These are phyloP conservation scores for Bagarius yarrelli DNA, from an alignment of 2,113 vertebrate species.

Conservation along the genomic window DNA sequence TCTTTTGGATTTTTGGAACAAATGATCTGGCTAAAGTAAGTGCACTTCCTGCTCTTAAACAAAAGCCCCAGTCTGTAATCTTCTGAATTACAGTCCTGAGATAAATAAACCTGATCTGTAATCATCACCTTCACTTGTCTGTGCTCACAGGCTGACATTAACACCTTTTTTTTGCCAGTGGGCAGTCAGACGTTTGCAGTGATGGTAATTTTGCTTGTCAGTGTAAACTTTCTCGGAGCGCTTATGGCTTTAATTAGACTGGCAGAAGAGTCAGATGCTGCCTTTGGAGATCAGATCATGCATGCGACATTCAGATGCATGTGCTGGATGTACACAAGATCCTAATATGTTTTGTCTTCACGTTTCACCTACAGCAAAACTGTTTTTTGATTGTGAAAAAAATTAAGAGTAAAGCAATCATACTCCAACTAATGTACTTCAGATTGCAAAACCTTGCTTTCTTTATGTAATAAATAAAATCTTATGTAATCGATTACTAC, in stretches of 20 bases:
- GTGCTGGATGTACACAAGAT: background rate
- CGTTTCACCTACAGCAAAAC: background rate
- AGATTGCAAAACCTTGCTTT: background rate
- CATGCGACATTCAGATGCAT: background rate
- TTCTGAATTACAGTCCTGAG: conserved; percentile 14
- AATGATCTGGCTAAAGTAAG: background rate
- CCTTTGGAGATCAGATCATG: background rate
- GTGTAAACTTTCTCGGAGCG: conserved; percentile 30
- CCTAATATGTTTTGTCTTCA: background rate
- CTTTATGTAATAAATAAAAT: no score
- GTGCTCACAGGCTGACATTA: conserved; percentile 32
- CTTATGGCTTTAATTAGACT: conserved; percentile 48
- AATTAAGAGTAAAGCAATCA: background rate
- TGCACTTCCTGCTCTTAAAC: background rate
- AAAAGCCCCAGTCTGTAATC: background rate
- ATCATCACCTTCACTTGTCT: background rate
- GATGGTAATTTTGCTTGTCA: conserved; percentile 45
- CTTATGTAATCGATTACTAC: no score
- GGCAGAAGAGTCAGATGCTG: conserved; percentile 1
- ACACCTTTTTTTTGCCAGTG: background rate
- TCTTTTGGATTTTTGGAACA: conserved; percentile 12
- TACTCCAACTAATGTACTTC: background rate
- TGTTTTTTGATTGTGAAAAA: background rate
- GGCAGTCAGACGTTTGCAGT: conserved; percentile 33
- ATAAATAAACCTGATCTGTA: conserved; percentile 22